Evolutionary conservation across 1,140 invertebrate species (phyloP).

Genomic region (Drosophila pseudoobscura): DNA sequence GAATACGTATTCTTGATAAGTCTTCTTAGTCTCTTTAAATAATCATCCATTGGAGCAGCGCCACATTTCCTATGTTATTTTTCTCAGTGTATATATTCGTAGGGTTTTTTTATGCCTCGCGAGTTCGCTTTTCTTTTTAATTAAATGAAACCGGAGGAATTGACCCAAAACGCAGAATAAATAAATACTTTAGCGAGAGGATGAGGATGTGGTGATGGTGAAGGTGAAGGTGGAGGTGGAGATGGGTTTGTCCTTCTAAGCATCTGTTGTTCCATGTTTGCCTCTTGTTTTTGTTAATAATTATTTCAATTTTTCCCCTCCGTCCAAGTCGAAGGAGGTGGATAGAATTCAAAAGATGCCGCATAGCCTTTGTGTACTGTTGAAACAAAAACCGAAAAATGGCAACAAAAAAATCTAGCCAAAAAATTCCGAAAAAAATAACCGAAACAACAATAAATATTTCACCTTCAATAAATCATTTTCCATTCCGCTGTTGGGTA

Average conservation of each 20-base stretch:
- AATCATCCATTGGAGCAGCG: no score
- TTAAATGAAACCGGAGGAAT: slow-evolving; percentile 83
- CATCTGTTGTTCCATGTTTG: slow-evolving; percentile 38
- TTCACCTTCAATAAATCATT: slow-evolving; percentile 83
- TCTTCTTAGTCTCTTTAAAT: no score
- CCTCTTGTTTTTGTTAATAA: slow-evolving; percentile 73
- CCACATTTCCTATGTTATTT: slow-evolving; percentile 23
- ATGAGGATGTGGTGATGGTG: no score
- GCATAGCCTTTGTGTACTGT: slow-evolving; percentile 64
- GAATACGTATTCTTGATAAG: no score
- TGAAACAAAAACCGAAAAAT: slow-evolving; percentile 40
- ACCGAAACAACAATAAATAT: slow-evolving; percentile 82
- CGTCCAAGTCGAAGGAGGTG: slow-evolving; percentile 25
- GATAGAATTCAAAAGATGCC: slow-evolving; percentile 77
- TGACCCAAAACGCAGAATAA: slow-evolving; percentile 81
- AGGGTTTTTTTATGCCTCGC: slow-evolving; percentile 55
- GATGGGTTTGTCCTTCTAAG: slow-evolving; percentile 25
- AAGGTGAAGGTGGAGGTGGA: no score
- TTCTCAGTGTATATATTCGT: slow-evolving; percentile 1
- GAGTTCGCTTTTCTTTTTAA: slow-evolving; percentile 77
- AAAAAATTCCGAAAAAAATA: slow-evolving; percentile 39
- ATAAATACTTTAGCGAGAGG: slow-evolving; percentile 54
- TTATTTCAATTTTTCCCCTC: slow-evolving; percentile 68
- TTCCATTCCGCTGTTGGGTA: slow-evolving; percentile 54
- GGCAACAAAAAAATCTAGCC: slow-evolving; percentile 7